Evolutionary conservation across 1,140 invertebrate species (phyloP).

Genomic region (Callitettix versicolor): DNA sequence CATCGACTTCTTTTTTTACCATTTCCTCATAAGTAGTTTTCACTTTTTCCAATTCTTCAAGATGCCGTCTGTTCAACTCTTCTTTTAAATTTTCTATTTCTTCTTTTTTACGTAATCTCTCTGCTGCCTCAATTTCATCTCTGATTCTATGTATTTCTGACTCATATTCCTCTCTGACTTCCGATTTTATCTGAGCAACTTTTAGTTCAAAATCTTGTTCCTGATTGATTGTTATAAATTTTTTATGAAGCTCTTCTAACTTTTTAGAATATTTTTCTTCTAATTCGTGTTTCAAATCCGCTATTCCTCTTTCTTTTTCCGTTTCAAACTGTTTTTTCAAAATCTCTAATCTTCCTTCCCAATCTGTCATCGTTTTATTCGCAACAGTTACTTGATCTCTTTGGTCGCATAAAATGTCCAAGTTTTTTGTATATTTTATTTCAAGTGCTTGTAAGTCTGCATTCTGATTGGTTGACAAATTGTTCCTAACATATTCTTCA

Average conservation of each 20-base stretch:
- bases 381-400: no score
- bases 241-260: neutral
- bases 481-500: neutral
- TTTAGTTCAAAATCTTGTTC: constrained; percentile 7
- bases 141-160: constrained; percentile 14
- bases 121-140: neutral
- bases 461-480: no score
- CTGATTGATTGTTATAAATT: neutral
- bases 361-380: neutral
- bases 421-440: constrained; percentile 12
- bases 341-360: neutral
- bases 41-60: constrained; percentile 8
- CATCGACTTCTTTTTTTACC: constrained; percentile 3
- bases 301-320: neutral
- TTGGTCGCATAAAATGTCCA: neutral
- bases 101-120: neutral
- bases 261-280: constrained; percentile 7
- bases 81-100: constrained; percentile 3
- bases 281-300: neutral
- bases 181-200: constrained; percentile 6
- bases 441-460: constrained; percentile 3
- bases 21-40: constrained; percentile 9
- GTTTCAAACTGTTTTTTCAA: neutral
- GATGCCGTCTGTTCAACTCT: constrained; percentile 9
- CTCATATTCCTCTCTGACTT: constrained; percentile 9